Percentiles rank a stretch among this genome's conserved stretches.
Evolutionary conservation across 2,113 vertebrate genomes (phyloP).

Genomic region (Bufo bufo): DNA sequence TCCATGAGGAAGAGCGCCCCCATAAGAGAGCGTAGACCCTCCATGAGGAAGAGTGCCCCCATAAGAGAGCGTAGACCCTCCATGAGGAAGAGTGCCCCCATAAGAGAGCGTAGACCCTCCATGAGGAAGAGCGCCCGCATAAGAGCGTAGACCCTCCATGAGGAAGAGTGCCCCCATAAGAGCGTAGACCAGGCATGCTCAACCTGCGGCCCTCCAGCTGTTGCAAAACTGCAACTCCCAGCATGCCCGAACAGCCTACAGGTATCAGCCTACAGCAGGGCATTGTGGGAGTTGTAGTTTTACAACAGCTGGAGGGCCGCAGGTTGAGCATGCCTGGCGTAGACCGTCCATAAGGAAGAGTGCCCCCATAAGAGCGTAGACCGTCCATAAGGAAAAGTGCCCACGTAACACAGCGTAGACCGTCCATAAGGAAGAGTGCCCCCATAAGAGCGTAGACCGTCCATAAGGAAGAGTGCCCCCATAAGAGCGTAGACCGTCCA

Average conservation of each 20-base stretch:
- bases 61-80: background rate
- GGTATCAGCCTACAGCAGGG: no score
- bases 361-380: background rate
- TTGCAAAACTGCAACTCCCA: no score
- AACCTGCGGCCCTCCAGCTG: no score
- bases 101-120: background rate
- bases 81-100: background rate
- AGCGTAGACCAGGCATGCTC: no score
- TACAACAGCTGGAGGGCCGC: no score
- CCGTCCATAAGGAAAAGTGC: background rate
- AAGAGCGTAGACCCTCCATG: background rate
- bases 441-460: background rate
- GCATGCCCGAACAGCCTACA: no score
- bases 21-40: background rate
- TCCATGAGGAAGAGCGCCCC: background rate
- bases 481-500: background rate
- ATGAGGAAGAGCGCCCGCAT: background rate
- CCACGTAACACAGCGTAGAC: background rate
- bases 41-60: background rate
- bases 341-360: no score
- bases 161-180: no score
- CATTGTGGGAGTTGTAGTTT: no score
- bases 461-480: background rate
- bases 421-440: background rate
- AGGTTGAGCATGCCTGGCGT: no score